Conservation (phyloP, 2,888 invertebrate species). For the Seladonia tumulorum region DNA sequence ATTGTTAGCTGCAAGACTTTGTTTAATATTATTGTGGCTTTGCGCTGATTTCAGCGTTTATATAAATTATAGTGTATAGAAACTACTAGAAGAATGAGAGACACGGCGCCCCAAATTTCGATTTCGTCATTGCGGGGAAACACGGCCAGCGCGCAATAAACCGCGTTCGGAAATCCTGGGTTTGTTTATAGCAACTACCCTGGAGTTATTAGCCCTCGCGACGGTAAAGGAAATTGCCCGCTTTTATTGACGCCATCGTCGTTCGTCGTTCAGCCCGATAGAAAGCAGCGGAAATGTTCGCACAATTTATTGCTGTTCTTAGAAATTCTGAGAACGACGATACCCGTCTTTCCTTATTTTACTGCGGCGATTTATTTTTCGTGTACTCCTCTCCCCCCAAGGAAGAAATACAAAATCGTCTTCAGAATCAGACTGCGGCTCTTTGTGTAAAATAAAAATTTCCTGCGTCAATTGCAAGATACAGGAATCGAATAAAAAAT, state of each 20-base stretch:
- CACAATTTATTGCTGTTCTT: slow-evolving; percentile 4
- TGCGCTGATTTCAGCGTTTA: background rate
- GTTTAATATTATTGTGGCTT: background rate
- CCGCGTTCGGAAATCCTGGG: background rate
- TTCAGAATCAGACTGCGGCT: too few relatives aligned
- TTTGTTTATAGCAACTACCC: background rate
- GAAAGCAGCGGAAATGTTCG: background rate
- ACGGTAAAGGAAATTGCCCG: background rate
- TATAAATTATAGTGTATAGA: too few relatives aligned
- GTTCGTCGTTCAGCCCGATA: background rate
- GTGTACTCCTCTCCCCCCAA: background rate
- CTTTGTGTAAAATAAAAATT: too few relatives aligned
- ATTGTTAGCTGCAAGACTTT: background rate
- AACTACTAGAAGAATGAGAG: too few relatives aligned
- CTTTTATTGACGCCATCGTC: background rate
- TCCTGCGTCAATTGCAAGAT: too few relatives aligned
- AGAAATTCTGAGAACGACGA: background rate
- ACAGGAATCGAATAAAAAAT: too few relatives aligned
- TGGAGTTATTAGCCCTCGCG: background rate
- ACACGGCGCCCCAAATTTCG: too few relatives aligned
- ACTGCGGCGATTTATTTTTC: background rate
- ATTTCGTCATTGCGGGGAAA: background rate
- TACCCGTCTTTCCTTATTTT: background rate
- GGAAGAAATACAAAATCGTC: too few relatives aligned
- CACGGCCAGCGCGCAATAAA: background rate